These are phyloP conservation scores for Ptilorrhoa leucosticta DNA, from an alignment of 2,113 vertebrate species.

Conservation along the genomic window DNA sequence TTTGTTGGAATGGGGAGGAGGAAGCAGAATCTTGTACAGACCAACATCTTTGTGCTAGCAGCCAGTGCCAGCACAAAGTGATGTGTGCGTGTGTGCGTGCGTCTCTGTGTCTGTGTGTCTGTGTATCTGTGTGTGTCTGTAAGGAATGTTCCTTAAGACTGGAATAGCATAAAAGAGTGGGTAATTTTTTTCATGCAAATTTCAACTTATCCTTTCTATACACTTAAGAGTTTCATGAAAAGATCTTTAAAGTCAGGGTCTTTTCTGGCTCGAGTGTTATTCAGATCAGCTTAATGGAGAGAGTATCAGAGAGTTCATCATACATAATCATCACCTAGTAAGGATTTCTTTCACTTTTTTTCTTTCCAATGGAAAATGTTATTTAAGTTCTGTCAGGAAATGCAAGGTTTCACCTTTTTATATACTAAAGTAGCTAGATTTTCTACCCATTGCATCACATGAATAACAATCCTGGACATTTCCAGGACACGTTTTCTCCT, in stretches of 20 bases:
- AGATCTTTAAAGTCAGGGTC: not conserved
- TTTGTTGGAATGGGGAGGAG: not conserved
- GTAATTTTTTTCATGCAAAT: not conserved
- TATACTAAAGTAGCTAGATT: not conserved
- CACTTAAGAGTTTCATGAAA: not conserved
- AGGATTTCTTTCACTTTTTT: not conserved
- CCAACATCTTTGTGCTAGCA: not conserved
- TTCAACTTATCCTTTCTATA: not conserved
- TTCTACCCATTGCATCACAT: not conserved
- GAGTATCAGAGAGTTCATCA: not conserved
- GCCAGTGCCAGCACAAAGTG: not conserved
- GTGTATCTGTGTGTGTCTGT: not conserved
- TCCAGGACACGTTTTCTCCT: conserved; percentile 21
- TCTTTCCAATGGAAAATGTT: not conserved
- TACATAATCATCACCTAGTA: not conserved
- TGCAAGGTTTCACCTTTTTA: not conserved
- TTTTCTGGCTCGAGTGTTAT: not conserved
- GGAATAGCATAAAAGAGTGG: not conserved
- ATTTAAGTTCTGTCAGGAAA: not conserved
- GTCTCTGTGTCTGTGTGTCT: not conserved
- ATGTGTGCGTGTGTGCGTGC: not conserved
- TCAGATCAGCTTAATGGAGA: not conserved
- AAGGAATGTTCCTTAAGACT: not conserved
- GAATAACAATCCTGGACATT: conserved; percentile 35
- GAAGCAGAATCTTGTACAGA: not conserved